Percentiles rank a stretch among this genome's conserved stretches.
Evolutionary conservation across 2,797 vertebrate species (phyloP).

Genomic region (Gallinago stenura): DNA sequence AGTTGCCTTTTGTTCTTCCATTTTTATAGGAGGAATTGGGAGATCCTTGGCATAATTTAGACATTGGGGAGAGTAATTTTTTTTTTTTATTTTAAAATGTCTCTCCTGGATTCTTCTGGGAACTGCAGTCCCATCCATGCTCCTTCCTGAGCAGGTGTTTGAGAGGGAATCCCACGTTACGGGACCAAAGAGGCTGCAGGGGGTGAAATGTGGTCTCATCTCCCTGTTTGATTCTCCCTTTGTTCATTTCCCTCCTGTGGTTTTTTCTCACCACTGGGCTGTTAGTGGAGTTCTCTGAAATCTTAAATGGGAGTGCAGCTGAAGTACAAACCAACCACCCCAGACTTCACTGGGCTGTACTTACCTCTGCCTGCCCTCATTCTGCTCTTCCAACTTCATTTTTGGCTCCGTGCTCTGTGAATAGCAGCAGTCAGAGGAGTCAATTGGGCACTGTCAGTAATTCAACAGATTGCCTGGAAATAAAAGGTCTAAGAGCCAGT

Average conservation of each 20-base stretch:
- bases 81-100: not conserved
- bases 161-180: not conserved
- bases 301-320: not conserved
- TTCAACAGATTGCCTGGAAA: conserved; percentile 24
- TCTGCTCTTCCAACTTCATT: not conserved
- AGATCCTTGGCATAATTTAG: not conserved
- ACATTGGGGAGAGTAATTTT: not conserved
- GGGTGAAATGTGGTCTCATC: not conserved
- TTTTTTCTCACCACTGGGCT: not conserved
- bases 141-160: accelerated
- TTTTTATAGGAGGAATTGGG: not conserved
- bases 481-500: conserved; percentile 5
- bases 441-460: conserved; percentile 2
- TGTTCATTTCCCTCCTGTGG: not conserved
- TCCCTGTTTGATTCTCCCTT: not conserved
- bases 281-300: not conserved
- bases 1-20: not conserved
- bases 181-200: not conserved
- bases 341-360: not conserved
- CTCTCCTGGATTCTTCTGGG: not conserved
- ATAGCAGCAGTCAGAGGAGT: not conserved
- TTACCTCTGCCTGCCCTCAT: not conserved
- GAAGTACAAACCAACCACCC: not conserved
- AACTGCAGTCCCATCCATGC: not conserved
- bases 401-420: not conserved